phyloP scores from a whole-genome alignment of 53 echinoderm and acorn worm genomes.

The Patiria pectinifera region DNA sequence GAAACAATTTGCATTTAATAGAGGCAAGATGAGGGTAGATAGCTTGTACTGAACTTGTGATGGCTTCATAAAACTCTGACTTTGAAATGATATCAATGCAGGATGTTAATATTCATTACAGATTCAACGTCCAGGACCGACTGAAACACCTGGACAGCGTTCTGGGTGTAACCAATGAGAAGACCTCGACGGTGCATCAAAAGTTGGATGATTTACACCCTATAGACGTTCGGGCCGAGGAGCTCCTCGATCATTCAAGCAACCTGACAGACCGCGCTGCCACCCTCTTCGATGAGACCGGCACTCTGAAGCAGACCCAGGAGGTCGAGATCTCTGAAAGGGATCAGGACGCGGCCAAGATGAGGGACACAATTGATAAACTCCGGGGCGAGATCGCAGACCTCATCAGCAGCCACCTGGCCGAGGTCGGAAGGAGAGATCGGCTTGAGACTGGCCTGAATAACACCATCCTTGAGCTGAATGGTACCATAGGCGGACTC shows the following conservation, averaged over 20 bases:
- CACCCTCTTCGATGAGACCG: slow-evolving; percentile 6
- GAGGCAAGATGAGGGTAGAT: too few relatives aligned
- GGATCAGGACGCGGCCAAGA: neutral
- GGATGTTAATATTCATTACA: neutral
- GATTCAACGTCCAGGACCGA: neutral
- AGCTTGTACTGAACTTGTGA: too few relatives aligned
- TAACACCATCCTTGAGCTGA: neutral
- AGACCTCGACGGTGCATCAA: neutral
- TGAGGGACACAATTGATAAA: neutral
- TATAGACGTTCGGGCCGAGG: neutral
- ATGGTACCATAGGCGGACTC: neutral
- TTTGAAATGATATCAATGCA: neutral
- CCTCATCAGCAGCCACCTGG: neutral
- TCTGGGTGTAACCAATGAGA: neutral
- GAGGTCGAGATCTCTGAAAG: neutral
- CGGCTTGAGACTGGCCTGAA: neutral
- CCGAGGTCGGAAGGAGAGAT: neutral
- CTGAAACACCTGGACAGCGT: neutral
- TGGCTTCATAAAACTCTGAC: too few relatives aligned
- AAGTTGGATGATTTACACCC: neutral
- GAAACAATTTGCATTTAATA: too few relatives aligned
- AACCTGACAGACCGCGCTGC: neutral
- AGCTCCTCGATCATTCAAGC: neutral
- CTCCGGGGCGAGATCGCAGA: neutral
- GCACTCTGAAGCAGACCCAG: slow-evolving; percentile 6